A percentile compares a stretch with the other conserved stretches of the same genome.
Evolutionary conservation across 2,888 invertebrate genomes (phyloP).

Genomic region (Diaperis boleti): DNA sequence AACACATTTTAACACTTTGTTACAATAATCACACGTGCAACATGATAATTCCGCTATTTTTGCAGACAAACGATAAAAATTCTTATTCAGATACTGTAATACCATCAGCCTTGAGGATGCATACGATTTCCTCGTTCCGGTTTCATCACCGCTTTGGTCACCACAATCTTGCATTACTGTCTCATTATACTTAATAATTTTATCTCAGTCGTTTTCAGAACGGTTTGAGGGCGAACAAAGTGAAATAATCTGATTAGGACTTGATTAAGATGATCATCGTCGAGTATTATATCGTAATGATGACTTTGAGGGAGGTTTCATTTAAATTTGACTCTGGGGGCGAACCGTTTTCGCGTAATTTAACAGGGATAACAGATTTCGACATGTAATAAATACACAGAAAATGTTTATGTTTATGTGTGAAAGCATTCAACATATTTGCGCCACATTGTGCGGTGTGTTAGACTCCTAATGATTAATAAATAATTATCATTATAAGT

Average conservation of each 20-base stretch:
- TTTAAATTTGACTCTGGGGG: conserved; percentile 29
- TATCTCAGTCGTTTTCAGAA: background rate
- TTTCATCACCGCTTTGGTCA: background rate
- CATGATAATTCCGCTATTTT: no score
- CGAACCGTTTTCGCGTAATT: conserved; percentile 32
- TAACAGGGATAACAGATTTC: conserved; percentile 28
- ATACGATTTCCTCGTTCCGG: background rate
- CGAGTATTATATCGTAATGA: conserved; percentile 33
- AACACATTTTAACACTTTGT: no score
- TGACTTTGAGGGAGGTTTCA: conserved; percentile 29
- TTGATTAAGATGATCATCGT: conserved; percentile 36
- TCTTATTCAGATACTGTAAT: no score
- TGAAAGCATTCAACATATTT: no score
- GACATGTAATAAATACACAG: conserved; percentile 1
- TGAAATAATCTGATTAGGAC: conserved; percentile 35
- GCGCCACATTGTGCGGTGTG: no score
- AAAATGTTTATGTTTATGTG: no score
- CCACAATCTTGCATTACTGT: background rate
- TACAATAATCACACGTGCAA: no score
- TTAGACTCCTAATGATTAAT: no score
- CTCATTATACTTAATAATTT: background rate
- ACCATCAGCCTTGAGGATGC: no score
- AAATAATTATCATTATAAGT: no score
- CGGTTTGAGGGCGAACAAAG: conserved; percentile 20
- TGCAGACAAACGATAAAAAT: no score